phyloP scores from a whole-genome alignment of 2,888 invertebrate genomes.

The Drosophila dives region DNA sequence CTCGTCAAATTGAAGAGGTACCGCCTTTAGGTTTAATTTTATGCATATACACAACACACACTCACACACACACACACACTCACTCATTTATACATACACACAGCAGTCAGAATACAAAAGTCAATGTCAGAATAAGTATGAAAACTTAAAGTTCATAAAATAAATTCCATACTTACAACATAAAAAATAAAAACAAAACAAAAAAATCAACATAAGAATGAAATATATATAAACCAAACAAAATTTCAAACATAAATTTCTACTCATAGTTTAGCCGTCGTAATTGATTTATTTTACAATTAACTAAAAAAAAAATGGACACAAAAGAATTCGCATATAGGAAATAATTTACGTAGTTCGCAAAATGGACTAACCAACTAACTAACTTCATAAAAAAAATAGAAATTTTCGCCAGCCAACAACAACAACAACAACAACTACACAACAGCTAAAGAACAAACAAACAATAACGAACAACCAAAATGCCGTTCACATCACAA shows the following conservation, averaged over 20 bases:
- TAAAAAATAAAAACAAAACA: slow-evolving; percentile 31
- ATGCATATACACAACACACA: slow-evolving; percentile 39
- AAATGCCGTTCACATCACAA: slow-evolving; percentile 62
- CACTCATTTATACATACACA: slow-evolving; percentile 19
- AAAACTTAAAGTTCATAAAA: slow-evolving; percentile 54
- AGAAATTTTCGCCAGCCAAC: slow-evolving; percentile 56
- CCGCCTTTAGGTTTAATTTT: slow-evolving; percentile 69
- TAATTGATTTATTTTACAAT: slow-evolving; percentile 79
- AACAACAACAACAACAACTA: slow-evolving; percentile 21
- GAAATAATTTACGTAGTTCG: slow-evolving; percentile 57
- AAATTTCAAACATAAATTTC: slow-evolving; percentile 66
- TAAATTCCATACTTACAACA: slow-evolving; percentile 46
- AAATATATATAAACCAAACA: slow-evolving; percentile 21
- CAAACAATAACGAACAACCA: slow-evolving; percentile 33
- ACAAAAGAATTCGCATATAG: slow-evolving; percentile 53
- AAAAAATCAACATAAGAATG: slow-evolving; percentile 7
- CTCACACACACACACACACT: slow-evolving; percentile 17
- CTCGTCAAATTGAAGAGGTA: slow-evolving; percentile 26
- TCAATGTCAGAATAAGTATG: slow-evolving; percentile 66
- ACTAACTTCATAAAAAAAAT: slow-evolving; percentile 47
- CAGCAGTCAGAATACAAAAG: slow-evolving; percentile 30
- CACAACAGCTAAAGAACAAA: slow-evolving; percentile 41
- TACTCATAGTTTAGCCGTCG: slow-evolving; percentile 78
- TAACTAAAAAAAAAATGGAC: slow-evolving; percentile 40
- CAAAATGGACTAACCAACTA: slow-evolving; percentile 50